Evolutionary conservation across 2,113 vertebrate species (phyloP).

Genomic region (Scytalopus superciliaris): DNA sequence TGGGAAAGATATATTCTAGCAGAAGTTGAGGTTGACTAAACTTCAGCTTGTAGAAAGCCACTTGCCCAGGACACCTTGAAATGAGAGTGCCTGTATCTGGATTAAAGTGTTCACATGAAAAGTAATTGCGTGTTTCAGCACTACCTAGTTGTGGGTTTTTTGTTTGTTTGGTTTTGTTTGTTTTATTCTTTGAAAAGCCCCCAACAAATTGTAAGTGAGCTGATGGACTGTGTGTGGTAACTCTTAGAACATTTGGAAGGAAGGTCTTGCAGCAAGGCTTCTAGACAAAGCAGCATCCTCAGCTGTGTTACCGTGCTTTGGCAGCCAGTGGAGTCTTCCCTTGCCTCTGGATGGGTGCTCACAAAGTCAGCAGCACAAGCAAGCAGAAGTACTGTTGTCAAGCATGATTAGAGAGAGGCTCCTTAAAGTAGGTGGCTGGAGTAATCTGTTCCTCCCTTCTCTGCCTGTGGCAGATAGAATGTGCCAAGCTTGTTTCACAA

Average conservation of each 20-base stretch:
- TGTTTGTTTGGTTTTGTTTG: too few species aligned
- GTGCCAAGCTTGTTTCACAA: neutral
- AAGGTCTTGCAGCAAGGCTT: neutral
- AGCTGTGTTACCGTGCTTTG: neutral
- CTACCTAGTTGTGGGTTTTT: neutral
- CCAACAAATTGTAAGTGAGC: neutral
- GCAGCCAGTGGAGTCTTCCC: neutral
- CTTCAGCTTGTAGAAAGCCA: neutral
- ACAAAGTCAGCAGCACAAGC: neutral
- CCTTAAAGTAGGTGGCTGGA: neutral
- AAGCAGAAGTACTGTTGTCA: neutral
- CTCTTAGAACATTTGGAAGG: neutral
- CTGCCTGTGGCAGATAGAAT: neutral
- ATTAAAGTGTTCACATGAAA: neutral
- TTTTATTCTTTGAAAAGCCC: fast-evolving
- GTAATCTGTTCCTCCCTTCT: neutral
- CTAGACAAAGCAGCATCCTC: neutral
- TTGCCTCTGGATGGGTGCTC: neutral
- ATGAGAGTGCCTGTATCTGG: neutral
- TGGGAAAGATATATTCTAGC: neutral
- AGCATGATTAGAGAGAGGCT: neutral
- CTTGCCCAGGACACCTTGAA: neutral
- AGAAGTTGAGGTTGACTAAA: neutral
- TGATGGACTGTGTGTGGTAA: neutral
- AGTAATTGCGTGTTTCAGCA: neutral